Conservation (phyloP, 2,888 invertebrate genomes). For the Empis livida region DNA sequence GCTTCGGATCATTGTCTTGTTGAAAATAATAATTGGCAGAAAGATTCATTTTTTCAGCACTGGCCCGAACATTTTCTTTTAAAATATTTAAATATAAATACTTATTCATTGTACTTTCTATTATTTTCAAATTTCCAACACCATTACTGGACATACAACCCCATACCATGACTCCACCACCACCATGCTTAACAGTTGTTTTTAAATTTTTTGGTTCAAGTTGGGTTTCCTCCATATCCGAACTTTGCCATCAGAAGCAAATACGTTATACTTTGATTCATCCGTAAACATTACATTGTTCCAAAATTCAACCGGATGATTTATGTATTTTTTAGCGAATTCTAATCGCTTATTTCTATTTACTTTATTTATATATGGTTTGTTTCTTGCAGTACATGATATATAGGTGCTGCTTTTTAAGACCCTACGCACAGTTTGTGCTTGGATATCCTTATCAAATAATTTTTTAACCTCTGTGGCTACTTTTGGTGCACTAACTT, state of each 20-base stretch:
- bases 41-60: background rate
- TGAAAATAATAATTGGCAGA: background rate
- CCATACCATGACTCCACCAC: background rate
- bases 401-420: background rate
- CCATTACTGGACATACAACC: background rate
- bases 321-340: slow-evolving; percentile 5
- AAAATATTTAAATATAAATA: background rate
- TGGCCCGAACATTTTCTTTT: background rate
- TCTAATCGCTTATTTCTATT: slow-evolving; percentile 3
- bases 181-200: background rate
- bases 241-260: slow-evolving; percentile 3
- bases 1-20: background rate
- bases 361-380: background rate
- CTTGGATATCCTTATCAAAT: background rate
- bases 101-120: background rate
- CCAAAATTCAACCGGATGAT: slow-evolving; percentile 1
- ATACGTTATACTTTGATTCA: slow-evolving; percentile 4
- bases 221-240: slow-evolving; percentile 2
- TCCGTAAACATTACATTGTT: slow-evolving; percentile 4
- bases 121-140: background rate
- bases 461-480: background rate
- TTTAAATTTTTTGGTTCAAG: background rate
- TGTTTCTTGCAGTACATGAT: background rate
- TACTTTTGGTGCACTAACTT: background rate
- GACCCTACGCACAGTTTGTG: background rate